phyloP scores from a whole-genome alignment of 2,797 vertebrate species.

The Centropyge bicolor region DNA sequence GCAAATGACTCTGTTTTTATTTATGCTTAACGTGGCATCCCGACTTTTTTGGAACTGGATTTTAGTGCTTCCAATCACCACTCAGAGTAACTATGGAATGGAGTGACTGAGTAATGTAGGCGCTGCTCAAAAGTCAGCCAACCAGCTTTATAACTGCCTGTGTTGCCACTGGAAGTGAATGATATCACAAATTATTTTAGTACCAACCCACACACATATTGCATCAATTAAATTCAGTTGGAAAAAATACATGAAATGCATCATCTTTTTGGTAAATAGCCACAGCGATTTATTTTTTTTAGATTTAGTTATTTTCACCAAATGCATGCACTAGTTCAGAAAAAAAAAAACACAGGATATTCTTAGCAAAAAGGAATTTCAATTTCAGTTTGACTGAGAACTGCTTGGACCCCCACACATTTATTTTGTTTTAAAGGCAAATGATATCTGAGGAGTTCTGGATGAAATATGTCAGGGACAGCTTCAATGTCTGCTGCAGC shows the following conservation, averaged over 20 bases:
- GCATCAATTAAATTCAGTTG: conserved; percentile 1
- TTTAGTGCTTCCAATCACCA: not conserved
- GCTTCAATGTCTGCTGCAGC: conserved; percentile 41
- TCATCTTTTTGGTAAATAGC: not conserved
- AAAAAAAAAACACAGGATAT: not conserved
- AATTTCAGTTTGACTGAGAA: not conserved
- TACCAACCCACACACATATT: not conserved
- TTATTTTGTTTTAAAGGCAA: conserved; percentile 19
- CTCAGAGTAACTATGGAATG: not conserved
- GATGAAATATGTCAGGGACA: conserved; percentile 23
- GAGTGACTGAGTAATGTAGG: not conserved
- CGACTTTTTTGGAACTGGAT: no score
- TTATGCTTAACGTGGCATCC: no score
- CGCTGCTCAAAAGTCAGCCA: not conserved
- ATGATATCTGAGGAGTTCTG: conserved; percentile 26
- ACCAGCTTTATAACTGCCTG: not conserved
- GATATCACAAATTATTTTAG: not conserved
- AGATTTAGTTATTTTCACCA: no score
- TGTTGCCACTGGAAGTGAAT: not conserved
- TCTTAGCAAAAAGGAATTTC: not conserved
- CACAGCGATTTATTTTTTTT: no score
- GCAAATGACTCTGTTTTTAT: no score
- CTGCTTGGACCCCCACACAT: not conserved
- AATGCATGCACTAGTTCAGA: not conserved
- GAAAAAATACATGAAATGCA: not conserved